Percentiles rank a stretch among this genome's conserved stretches.
phyloP scores from a whole-genome alignment of 2,797 vertebrate genomes.

The Trachops cirrhosus region DNA sequence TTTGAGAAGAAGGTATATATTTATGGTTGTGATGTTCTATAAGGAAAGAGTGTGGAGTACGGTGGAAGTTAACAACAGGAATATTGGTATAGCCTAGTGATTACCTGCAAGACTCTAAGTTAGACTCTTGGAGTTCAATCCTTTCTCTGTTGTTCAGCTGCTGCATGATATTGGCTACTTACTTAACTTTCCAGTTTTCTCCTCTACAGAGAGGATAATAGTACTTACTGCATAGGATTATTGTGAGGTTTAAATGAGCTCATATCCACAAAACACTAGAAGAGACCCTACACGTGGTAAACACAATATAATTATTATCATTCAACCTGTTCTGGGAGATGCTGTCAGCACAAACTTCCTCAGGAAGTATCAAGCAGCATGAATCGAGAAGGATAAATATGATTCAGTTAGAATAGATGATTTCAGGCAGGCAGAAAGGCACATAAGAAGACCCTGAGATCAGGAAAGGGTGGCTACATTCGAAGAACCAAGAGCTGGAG shows the following conservation, averaged over 20 bases:
- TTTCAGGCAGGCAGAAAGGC: background rate
- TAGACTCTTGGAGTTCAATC: background rate
- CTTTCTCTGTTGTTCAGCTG: background rate
- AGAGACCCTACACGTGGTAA: background rate
- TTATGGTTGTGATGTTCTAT: background rate
- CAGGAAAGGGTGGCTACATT: background rate
- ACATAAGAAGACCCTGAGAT: background rate
- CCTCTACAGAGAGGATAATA: background rate
- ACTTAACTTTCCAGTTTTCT: background rate
- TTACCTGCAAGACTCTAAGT: background rate
- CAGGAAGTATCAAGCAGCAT: background rate
- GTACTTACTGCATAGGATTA: background rate
- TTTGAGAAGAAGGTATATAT: background rate
- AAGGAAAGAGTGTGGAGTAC: background rate
- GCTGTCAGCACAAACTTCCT: background rate
- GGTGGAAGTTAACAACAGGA: background rate
- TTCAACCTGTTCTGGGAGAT: background rate
- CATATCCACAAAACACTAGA: background rate
- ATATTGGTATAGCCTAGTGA: background rate
- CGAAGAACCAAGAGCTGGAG: background rate
- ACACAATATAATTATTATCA: background rate
- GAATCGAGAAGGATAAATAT: background rate
- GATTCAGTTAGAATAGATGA: background rate
- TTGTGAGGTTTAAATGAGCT: background rate
- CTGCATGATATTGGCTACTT: background rate